These are phyloP conservation scores for Micropoecilia bifurca DNA, from an alignment of 2,797 vertebrate genomes.

Conservation along the genomic window DNA sequence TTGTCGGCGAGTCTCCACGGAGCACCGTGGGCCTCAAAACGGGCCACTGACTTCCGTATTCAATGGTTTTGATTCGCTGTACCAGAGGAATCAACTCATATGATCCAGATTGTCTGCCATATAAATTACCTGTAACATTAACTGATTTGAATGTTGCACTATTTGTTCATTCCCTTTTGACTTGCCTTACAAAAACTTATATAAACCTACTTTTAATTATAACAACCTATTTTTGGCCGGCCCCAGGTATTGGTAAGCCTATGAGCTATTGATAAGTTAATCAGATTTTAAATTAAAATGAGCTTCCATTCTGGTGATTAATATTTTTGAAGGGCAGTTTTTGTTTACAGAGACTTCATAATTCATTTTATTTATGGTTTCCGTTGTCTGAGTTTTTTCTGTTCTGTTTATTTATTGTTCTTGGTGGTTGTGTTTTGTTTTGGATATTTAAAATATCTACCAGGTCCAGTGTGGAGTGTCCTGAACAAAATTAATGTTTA, in stretches of 20 bases:
- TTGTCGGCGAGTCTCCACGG: not conserved
- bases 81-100: not conserved
- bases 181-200: constrained; percentile 1
- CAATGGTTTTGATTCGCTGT: constrained; percentile 6
- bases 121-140: not conserved
- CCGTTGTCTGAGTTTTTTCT: no score
- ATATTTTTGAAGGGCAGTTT: no score
- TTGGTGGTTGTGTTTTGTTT: no score
- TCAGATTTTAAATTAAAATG: no score
- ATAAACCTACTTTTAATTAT: not conserved
- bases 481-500: no score
- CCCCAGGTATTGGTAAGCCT: not conserved
- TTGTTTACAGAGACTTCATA: no score
- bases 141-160: not conserved
- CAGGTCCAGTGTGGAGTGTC: no score
- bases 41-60: constrained; percentile 41
- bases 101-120: not conserved
- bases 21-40: constrained; percentile 31
- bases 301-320: no score
- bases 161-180: not conserved
- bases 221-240: not conserved
- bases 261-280: no score
- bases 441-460: no score
- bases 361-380: no score
- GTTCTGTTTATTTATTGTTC: no score